These are phyloP conservation scores for Thalassophryne amazonica DNA, from an alignment of 2,797 vertebrate genomes.

Conservation along the genomic window DNA sequence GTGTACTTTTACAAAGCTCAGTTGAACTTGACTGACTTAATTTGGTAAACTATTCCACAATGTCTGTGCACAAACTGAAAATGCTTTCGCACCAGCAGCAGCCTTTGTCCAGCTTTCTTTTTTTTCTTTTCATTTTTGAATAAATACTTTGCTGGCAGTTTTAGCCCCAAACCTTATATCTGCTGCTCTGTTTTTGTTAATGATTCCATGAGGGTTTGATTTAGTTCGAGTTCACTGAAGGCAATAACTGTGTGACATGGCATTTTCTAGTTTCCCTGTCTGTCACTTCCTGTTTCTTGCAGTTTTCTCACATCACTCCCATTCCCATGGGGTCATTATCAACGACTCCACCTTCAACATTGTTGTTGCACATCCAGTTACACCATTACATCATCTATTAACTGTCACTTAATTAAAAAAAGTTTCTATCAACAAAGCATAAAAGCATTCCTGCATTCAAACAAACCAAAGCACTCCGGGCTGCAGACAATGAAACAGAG, in stretches of 20 bases:
- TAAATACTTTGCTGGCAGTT: too few relatives aligned
- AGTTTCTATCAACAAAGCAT: background rate
- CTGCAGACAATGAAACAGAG: background rate
- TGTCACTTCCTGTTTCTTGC: slow-evolving; percentile 55
- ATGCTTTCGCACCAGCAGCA: too few relatives aligned
- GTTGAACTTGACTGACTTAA: too few relatives aligned
- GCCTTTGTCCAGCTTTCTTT: too few relatives aligned
- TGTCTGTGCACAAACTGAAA: too few relatives aligned
- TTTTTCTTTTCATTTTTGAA: too few relatives aligned
- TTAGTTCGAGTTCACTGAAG: slow-evolving; percentile 10
- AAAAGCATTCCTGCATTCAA: background rate
- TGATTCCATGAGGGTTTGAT: slow-evolving; percentile 14
- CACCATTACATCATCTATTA: background rate
- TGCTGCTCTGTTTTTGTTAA: slow-evolving; percentile 8
- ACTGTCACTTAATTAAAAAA: too few relatives aligned
- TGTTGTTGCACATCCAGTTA: slow-evolving; percentile 3
- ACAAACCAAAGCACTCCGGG: slow-evolving; percentile 1
- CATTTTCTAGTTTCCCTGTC: slow-evolving; percentile 44
- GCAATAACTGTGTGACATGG: slow-evolving; percentile 12
- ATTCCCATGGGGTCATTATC: slow-evolving; percentile 6
- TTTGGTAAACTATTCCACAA: too few relatives aligned
- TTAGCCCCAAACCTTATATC: too few relatives aligned
- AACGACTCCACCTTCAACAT: slow-evolving; percentile 1
- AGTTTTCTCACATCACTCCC: slow-evolving; percentile 20
- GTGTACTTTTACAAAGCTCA: too few relatives aligned